Percentiles rank a stretch among this genome's conserved stretches.
These are phyloP conservation scores for Calephelis virginiensis DNA, from an alignment of 1,140 invertebrate genomes.

Conservation along the genomic window DNA sequence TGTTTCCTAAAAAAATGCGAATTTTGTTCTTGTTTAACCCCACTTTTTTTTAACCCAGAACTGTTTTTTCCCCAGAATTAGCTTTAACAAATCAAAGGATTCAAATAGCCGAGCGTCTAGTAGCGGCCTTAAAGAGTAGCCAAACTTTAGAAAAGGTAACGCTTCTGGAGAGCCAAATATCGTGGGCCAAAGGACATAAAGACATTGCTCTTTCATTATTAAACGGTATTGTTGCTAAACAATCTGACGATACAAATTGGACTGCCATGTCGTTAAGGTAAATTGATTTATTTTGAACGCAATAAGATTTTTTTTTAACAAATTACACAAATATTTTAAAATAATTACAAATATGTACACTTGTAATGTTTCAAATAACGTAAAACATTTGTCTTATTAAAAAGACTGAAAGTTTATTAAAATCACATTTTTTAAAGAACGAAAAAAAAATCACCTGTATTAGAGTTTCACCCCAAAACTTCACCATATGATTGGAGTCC, in stretches of 20 bases:
- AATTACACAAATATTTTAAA: too few species aligned
- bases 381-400: too few species aligned
- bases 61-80: constrained; percentile 46
- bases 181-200: constrained; percentile 64
- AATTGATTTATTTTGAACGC: background rate
- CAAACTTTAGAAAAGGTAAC: constrained; percentile 42
- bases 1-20: too few species aligned
- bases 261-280: constrained; percentile 56
- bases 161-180: constrained; percentile 59
- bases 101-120: constrained; percentile 59
- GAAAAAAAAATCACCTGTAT: too few species aligned
- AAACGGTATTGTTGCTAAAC: constrained; percentile 40
- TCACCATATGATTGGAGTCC: too few species aligned
- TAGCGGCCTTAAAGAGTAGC: constrained; percentile 48
- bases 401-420: too few species aligned
- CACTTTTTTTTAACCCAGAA: background rate
- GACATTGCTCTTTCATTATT: constrained; percentile 62
- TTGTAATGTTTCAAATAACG: too few species aligned
- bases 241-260: constrained; percentile 35
- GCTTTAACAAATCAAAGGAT: constrained; percentile 50
- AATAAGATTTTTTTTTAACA: too few species aligned
- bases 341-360: too few species aligned
- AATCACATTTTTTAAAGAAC: too few species aligned
- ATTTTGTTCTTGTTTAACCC: too few species aligned
- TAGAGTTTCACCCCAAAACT: too few species aligned